Percentiles rank a stretch among this genome's conserved stretches.
phyloP scores from a whole-genome alignment of 1,140 invertebrate genomes.

The Papilio polytes region DNA sequence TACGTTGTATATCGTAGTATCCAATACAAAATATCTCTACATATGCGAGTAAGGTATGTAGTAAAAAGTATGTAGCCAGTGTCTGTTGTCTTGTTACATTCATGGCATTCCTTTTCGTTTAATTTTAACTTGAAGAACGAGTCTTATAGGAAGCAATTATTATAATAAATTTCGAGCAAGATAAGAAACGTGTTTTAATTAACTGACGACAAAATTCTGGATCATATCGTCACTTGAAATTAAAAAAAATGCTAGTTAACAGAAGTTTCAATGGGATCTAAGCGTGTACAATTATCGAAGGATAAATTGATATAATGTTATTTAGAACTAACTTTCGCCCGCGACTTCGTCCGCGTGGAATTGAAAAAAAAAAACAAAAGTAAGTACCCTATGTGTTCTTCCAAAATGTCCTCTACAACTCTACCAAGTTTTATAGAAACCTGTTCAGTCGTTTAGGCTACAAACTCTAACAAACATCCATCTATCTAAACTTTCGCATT shows the following conservation, averaged over 20 bases:
- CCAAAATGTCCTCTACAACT: no score
- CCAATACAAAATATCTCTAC: neutral
- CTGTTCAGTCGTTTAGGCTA: no score
- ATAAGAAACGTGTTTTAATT: neutral
- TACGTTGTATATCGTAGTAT: neutral
- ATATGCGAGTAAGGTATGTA: neutral
- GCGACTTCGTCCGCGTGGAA: no score
- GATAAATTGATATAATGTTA: neutral
- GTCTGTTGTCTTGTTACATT: neutral
- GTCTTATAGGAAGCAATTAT: conserved; percentile 13
- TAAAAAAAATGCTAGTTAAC: neutral
- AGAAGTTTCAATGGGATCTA: neutral
- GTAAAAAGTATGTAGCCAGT: neutral
- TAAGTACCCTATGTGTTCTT: no score
- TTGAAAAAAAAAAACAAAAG: no score
- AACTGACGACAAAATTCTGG: neutral
- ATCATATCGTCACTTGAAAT: neutral
- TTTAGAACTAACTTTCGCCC: no score
- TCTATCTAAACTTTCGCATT: no score
- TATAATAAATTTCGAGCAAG: conserved; percentile 4
- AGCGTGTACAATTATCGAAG: neutral
- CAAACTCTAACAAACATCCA: no score
- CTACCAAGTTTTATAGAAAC: no score
- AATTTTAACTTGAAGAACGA: conserved; percentile 5
- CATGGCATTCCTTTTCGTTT: conserved; percentile 11